These are phyloP conservation scores for Nesogale talazaci DNA, from an alignment of 2,113 vertebrate species.

Conservation along the genomic window DNA sequence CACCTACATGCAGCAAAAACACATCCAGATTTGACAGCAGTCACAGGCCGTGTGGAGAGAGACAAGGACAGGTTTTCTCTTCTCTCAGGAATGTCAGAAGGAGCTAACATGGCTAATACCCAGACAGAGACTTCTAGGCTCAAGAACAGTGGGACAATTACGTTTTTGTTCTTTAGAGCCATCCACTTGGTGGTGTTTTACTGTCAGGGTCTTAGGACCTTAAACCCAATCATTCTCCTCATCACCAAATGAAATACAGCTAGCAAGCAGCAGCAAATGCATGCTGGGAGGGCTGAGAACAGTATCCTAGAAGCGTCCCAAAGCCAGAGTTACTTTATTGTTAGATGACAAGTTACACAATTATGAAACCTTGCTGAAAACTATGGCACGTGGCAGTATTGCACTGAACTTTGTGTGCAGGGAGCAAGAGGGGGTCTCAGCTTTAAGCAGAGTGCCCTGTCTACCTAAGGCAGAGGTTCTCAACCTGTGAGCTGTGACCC, in stretches of 20 bases:
- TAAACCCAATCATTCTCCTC: background rate
- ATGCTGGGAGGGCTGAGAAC: background rate
- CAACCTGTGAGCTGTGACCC: too few species aligned
- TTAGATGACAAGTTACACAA: background rate
- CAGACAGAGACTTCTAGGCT: background rate
- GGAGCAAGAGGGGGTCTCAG: background rate
- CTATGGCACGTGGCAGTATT: background rate
- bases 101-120: background rate
- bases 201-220: background rate
- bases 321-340: background rate
- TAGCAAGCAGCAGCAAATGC: background rate
- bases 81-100: background rate
- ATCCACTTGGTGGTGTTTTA: background rate
- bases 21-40: background rate
- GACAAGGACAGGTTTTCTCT: background rate
- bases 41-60: background rate
- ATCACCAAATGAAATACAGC: too few species aligned
- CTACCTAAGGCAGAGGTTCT: too few species aligned
- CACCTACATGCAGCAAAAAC: background rate
- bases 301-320: background rate
- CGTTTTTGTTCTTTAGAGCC: background rate
- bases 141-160: background rate
- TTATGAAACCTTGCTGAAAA: background rate
- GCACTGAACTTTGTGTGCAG: accelerated
- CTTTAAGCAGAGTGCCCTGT: background rate